Base-by-base conservation (phyloP, 2,888 invertebrate species). In the Melikaiella ostensackeni region DNA sequence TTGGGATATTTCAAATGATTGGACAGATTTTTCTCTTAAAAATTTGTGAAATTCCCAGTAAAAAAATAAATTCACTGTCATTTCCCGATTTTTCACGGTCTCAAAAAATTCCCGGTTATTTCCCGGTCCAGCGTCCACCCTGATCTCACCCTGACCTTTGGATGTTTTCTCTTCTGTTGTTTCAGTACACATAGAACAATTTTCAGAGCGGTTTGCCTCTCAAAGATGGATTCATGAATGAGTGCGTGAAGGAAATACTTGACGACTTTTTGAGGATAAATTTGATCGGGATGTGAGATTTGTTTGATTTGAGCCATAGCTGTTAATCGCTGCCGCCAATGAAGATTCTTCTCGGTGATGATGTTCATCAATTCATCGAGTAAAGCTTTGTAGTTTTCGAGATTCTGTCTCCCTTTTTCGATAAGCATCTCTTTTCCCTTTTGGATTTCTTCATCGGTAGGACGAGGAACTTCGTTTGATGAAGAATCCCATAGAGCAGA, bases 301-400 rank as follows among this genome's bases (percentile, higher is more conserved):
- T 94, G 93, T 2, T 94, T 93, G 11, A 98, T 91, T 92, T 97
- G 94, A 81, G 94, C 94, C 89, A 97, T 93, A 0, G 95, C 95
- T 90, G 97, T 94, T 82, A 95, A 93, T 74, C 95, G 93, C 82
- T 97, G 96, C 70, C 97, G 94, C 98, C 98, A 98, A 89, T 96
- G 96, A 89, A 93, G 89, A 87, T 92, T 93, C 57, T 94, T 92
- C 79, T 93, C 91, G 16, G 93, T 91, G 46, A 95, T 92, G 42
- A 94, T 92, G 24, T 93, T 91, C 57, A 95, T 86, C 50, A 96
- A 89, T 9, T 91, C 88, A 64, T 92, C 88, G 11, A 94, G 81
- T 1, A 93, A 89, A 21, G 92, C 92, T 38, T 91, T 91, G 84
- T 96, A 96, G 13, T 92, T 86, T 0, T 88, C 84, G 70, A 93